Conservation (phyloP, 2,797 vertebrate species). For the Pyrocephalus nanus region DNA sequence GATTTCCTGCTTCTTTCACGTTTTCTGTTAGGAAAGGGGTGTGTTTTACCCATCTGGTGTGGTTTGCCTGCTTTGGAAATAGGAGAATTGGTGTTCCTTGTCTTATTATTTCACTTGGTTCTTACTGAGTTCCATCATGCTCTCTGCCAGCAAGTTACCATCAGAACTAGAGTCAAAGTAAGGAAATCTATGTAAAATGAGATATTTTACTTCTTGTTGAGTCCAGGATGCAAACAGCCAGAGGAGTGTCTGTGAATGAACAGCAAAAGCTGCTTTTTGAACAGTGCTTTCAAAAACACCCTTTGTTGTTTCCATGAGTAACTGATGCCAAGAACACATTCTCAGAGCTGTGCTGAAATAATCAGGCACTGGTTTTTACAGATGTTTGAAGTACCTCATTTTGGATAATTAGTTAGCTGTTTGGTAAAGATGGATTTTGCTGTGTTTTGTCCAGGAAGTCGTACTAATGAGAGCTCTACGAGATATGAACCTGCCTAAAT, state of each 20-base stretch:
- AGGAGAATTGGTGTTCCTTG: neutral
- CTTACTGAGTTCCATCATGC: neutral
- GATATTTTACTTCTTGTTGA: neutral
- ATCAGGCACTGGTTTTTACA: neutral
- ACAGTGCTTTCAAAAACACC: neutral
- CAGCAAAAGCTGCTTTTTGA: neutral
- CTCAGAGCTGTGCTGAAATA: neutral
- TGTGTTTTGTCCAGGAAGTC: slow-evolving; percentile 83
- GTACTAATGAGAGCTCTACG: slow-evolving; percentile 95
- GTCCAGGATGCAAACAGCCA: neutral
- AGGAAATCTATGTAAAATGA: neutral
- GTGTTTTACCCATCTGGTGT: neutral
- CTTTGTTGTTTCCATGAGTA: neutral
- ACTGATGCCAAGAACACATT: neutral
- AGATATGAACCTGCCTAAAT: slow-evolving; percentile 98
- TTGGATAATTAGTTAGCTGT: neutral
- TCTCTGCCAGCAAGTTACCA: neutral
- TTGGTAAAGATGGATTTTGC: neutral
- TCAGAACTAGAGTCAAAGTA: neutral
- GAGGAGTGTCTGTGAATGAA: neutral
- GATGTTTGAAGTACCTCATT: neutral
- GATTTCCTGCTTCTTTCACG: neutral
- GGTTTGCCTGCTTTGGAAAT: neutral
- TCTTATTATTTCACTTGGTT: neutral
- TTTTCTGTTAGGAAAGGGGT: neutral